Base-by-base conservation (phyloP, 2,113 vertebrate species). In the Marcusenius ussheri region DNA sequence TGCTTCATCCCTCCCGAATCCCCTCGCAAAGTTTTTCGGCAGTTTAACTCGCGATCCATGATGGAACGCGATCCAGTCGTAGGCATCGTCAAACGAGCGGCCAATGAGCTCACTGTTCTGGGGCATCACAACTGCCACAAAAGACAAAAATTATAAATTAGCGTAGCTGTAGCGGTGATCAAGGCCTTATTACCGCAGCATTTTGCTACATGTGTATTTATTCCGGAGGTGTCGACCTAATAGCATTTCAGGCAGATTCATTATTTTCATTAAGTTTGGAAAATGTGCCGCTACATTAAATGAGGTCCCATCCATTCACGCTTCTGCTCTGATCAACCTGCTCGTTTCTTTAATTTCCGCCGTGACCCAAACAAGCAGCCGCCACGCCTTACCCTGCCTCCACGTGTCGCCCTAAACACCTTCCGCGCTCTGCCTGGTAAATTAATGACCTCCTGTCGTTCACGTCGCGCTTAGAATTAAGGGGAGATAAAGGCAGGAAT, bases 201-300 rank as follows among this genome's bases (percentile, higher is more conserved):
- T 17, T 74, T 88, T 17, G 21, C 46, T 4, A 24, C 19, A 13
- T 50, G 51, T 42, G 10, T 56, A 31, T 35, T 83, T 50, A 2
- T n/a, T 42, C 70, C 0, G 19, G 46, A 50, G 47, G 50, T 53
- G 70, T 80, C 88, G 10, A 31, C 35, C 19, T 42, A 39, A 80
- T 46, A 19, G 77, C 88, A 42, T 89, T 89, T 56, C n/a, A 83
- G 42, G 27, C 70, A n/a, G 88, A 83, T 89, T 83, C 50, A 89
- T 83, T 83, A 89, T 83, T 56, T 83, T 42, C 35, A 89, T 89
- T 89, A 89, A 45, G 50, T 83, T 56, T 56, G 50, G 35, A 83
- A 53, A 53, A n/a, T 56, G 10, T 31, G n/a, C 50, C 15, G 6
- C 31, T 19, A 74, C 88, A 77, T 74, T 88, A 49, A 88, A 88